These are phyloP conservation scores for Molossus molossus DNA, from an alignment of 2,797 vertebrate genomes.

Conservation along the genomic window DNA sequence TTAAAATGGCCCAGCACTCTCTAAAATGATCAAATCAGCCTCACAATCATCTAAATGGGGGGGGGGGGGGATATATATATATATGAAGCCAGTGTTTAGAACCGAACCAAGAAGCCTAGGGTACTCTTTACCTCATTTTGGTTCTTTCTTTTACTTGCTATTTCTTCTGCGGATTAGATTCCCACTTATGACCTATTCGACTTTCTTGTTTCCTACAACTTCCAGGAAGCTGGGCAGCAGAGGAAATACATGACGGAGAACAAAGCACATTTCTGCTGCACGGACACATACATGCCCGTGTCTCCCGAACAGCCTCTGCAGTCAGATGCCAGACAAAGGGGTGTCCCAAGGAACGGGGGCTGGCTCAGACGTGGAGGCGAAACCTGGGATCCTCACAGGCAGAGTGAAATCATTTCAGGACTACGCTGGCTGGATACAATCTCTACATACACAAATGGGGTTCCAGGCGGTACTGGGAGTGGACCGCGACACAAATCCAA, in stretches of 20 bases:
- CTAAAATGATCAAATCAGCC: conserved; percentile 85
- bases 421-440: rapidly evolving
- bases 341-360: too few relatives aligned
- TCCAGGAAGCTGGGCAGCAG: conserved; percentile 60
- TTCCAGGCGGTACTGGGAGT: neutral
- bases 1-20: conserved; percentile 82
- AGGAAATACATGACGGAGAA: conserved; percentile 59
- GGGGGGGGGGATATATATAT: too few relatives aligned
- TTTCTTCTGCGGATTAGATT: conserved; percentile 78
- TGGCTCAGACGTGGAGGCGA: neutral
- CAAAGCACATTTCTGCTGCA: conserved; percentile 33
- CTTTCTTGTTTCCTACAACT: neutral
- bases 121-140: conserved; percentile 64
- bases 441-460: neutral
- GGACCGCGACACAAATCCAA: neutral
- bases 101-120: neutral
- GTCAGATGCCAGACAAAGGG: conserved; percentile 1
- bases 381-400: neutral
- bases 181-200: conserved; percentile 63
- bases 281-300: neutral
- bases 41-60: conserved; percentile 74
- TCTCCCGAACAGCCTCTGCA: neutral
- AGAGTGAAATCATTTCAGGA: neutral
- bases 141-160: conserved; percentile 82
- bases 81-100: conserved; percentile 56